A percentile compares a stretch with the other conserved stretches of the same genome.
phyloP scores from a whole-genome alignment of 2,113 vertebrate genomes.

The Platysteira castanea region DNA sequence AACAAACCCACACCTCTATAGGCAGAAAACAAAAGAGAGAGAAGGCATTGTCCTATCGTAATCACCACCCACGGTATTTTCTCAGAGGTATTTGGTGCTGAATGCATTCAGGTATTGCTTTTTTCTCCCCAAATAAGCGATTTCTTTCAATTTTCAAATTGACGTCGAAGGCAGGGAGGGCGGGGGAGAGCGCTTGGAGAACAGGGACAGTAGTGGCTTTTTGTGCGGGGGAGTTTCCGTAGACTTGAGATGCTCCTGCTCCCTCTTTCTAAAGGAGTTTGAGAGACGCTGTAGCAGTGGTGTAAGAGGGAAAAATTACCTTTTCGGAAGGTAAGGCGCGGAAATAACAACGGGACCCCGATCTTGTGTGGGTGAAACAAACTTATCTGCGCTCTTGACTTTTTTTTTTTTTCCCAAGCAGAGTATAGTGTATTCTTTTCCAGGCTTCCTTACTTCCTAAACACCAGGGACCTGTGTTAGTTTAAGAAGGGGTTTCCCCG shows the following conservation, averaged over 20 bases:
- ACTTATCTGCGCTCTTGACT: neutral
- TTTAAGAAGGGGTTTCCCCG: neutral
- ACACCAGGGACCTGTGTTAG: neutral
- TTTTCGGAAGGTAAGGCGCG: neutral
- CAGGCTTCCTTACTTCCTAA: neutral
- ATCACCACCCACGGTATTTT: constrained; percentile 53
- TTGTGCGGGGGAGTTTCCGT: neutral
- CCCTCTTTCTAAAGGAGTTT: neutral
- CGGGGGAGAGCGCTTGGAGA: neutral
- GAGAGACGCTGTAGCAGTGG: neutral
- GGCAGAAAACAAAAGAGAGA: constrained; percentile 29
- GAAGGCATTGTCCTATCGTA: constrained; percentile 55
- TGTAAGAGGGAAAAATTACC: neutral
- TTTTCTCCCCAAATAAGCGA: neutral
- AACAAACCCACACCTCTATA: constrained; percentile 3
- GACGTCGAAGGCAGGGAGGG: neutral
- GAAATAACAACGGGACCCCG: neutral
- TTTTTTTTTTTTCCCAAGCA: rapidly evolving
- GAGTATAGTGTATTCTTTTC: neutral
- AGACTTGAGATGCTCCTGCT: neutral
- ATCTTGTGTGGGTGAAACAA: neutral
- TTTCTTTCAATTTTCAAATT: constrained; percentile 47
- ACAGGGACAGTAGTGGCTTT: neutral
- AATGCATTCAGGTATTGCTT: constrained; percentile 56
- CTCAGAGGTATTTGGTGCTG: constrained; percentile 52